Evolutionary conservation across 2,888 invertebrate species (phyloP), one percentile per base, ranked within the genome.

Genomic region (Drosophila mimica): DNA sequence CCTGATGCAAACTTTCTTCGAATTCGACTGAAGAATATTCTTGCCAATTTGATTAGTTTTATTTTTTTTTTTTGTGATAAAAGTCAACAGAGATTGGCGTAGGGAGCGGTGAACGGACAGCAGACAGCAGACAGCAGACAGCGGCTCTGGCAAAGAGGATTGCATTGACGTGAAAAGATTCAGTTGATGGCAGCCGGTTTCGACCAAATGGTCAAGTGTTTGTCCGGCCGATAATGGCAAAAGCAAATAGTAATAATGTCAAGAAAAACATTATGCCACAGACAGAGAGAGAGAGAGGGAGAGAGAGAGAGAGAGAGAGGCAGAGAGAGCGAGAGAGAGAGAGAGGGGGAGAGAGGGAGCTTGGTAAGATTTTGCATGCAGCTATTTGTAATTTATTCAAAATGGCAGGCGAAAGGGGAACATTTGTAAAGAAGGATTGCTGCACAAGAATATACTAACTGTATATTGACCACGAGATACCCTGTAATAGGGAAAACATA

Each of bases 61-160:
- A 2, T 38, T 17, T 17, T 38, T 52, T 20, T n/a, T 30, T 25
- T 7, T 54, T n/a, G 25, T 25, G 54, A 36, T 28, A 74, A 68
- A 52, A 53, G 70, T 51, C 70, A 73, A 40, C 54, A 68, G 20
- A 54, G 48, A 34, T 56, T 48, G 20, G 17, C 28, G 31, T 17
- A 20, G n/a, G 11, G 7, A 30, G 51, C 25, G 17, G 48, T 34
- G 66, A 46, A 34, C 60, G 34, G 25, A 25, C 46, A 15, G 25
- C 11, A 7, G 40, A 28, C 20, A 17, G 31, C 25, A 3, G 25
- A 25, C 46, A 15, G 25, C 11, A 6, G 51, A 2, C 13, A 31
- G 30, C 28, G 36, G 25, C 25, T 25, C 2, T 25, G 51, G 38
- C 3, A 40, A 30, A 31, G 57, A 31, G 17, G 40, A 36, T 46